Conservation (phyloP, 2,888 invertebrate species). For the Lathronympha strigana region DNA sequence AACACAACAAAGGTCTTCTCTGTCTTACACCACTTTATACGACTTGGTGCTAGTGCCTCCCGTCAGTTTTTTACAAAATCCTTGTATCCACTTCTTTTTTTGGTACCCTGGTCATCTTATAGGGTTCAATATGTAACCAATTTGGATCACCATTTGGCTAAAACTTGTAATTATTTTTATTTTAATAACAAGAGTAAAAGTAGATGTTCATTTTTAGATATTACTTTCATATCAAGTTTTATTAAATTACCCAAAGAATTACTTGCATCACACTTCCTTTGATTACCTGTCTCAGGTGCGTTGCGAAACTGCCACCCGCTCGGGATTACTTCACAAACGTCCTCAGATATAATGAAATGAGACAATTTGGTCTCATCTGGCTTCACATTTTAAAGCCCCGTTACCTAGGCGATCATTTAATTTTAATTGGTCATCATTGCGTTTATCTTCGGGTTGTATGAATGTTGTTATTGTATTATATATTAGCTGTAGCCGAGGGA, state of each 20-base stretch:
- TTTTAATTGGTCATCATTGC: constrained; percentile 39
- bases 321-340: constrained; percentile 46
- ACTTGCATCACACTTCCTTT: constrained; percentile 36
- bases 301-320: constrained; percentile 38
- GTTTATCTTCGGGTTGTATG: neutral
- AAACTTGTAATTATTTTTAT: neutral
- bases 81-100: too few species aligned
- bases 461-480: neutral
- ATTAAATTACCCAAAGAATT: constrained; percentile 24
- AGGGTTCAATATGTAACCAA: too few species aligned
- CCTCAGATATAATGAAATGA: constrained; percentile 48
- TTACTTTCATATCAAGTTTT: neutral
- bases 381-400: constrained; percentile 40
- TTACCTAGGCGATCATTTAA: constrained; percentile 38
- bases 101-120: too few species aligned
- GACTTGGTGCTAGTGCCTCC: too few species aligned
- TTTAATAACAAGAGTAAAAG: neutral
- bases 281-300: constrained; percentile 46
- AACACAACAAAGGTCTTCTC: too few species aligned
- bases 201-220: neutral
- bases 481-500: too few species aligned
- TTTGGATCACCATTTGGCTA: too few species aligned
- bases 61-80: too few species aligned
- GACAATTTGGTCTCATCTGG: constrained; percentile 50
- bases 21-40: too few species aligned